Percentiles rank a stretch among this genome's conserved stretches.
Evolutionary conservation across 1,140 invertebrate genomes (phyloP).

Genomic region (Drosophila pseudoananassae): DNA sequence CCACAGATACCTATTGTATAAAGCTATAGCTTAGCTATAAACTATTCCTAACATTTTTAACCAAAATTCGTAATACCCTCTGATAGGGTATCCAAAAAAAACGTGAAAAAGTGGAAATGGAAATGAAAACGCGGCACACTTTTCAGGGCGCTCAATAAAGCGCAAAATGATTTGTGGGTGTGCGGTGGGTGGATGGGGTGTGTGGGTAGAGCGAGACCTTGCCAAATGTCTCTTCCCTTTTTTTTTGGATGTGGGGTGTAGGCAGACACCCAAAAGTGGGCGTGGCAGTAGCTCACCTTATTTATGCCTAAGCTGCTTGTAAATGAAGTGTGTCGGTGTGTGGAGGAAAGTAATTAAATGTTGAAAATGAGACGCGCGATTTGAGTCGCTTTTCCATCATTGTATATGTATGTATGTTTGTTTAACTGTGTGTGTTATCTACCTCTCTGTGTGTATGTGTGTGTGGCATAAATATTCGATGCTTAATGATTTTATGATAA

Average conservation of each 20-base stretch:
- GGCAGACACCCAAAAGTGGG: no score
- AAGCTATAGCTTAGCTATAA: no score
- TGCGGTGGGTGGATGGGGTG: not conserved
- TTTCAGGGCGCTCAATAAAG: conserved; percentile 58
- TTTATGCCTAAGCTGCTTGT: conserved; percentile 62
- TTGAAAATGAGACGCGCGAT: conserved; percentile 6
- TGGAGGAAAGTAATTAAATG: conserved; percentile 5
- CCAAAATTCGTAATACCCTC: no score
- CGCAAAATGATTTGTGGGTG: conserved; percentile 61
- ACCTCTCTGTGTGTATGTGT: conserved; percentile 23
- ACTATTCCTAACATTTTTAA: no score
- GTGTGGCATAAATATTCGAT: conserved; percentile 70
- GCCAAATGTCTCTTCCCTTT: not conserved
- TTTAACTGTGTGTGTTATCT: conserved; percentile 1
- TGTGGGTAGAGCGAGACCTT: conserved; percentile 21
- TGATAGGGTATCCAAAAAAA: conserved; percentile 9
- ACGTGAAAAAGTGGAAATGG: conserved; percentile 13
- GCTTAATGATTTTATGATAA: conserved; percentile 81
- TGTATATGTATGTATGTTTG: conserved; percentile 5
- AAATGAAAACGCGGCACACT: conserved; percentile 57
- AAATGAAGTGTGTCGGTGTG: conserved; percentile 56
- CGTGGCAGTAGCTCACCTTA: conserved; percentile 15
- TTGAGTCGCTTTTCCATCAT: conserved; percentile 3
- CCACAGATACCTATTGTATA: no score
- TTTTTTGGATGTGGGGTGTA: not conserved